Conservation (phyloP, 2,113 vertebrate species). For the Trichechus manatus region DNA sequence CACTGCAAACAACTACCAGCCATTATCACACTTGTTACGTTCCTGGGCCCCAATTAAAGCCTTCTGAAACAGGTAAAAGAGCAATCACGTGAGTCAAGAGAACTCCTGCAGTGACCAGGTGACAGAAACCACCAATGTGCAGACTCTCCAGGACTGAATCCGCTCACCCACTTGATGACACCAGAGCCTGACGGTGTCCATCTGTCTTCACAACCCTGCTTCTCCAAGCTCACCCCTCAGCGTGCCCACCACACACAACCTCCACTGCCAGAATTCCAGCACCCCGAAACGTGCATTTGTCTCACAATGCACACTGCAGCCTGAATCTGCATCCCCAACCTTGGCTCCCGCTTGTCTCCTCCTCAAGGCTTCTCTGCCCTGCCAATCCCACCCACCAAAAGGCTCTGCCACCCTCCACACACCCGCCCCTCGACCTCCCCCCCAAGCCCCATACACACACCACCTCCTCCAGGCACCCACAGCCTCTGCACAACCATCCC, state of each 20-base stretch:
- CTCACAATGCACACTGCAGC: background rate
- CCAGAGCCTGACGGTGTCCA: background rate
- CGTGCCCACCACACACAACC: no score
- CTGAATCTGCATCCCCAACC: no score
- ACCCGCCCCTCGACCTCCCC: no score
- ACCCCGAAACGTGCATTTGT: background rate
- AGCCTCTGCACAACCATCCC: background rate
- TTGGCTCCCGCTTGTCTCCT: background rate
- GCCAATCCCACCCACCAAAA: no score
- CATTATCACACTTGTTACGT: accelerated
- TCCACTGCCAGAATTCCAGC: background rate
- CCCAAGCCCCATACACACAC: no score
- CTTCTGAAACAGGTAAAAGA: background rate
- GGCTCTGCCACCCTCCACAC: no score
- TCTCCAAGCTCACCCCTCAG: no score
- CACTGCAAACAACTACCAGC: background rate
- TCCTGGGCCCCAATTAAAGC: background rate
- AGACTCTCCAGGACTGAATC: no score
- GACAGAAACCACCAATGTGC: no score
- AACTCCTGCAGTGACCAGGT: background rate
- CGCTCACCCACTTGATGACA: no score
- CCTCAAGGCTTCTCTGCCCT: background rate
- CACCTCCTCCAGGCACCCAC: no score
- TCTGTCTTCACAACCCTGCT: no score
- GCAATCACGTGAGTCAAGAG: accelerated